These are phyloP conservation scores for Turdus rufiventris DNA, from an alignment of 2,113 vertebrate species.

Conservation along the genomic window DNA sequence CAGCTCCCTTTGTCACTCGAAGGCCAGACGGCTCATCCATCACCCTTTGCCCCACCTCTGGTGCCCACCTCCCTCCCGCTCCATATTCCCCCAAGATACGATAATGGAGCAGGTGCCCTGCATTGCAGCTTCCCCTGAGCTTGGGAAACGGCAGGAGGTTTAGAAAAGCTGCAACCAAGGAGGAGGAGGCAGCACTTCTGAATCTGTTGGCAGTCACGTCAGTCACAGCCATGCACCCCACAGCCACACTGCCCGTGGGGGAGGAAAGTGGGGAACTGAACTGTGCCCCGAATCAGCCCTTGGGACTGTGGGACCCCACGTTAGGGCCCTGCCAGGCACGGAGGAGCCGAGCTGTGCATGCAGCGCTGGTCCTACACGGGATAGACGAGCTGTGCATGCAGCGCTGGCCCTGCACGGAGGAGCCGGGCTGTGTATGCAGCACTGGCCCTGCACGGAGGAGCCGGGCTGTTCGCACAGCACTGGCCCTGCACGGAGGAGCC, in stretches of 20 bases:
- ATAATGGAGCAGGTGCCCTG: slow-evolving; percentile 91
- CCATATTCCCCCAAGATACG: slow-evolving; percentile 74
- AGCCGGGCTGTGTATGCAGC: neutral
- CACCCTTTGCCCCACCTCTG: neutral
- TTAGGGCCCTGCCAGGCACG: neutral
- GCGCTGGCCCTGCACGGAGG: neutral
- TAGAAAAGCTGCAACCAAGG: slow-evolving; percentile 60
- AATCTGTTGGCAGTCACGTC: slow-evolving; percentile 80
- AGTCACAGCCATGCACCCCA: slow-evolving; percentile 38
- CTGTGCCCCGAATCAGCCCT: slow-evolving; percentile 40
- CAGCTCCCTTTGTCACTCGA: neutral
- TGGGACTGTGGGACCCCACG: neutral
- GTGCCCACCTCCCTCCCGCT: neutral
- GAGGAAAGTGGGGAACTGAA: slow-evolving; percentile 3
- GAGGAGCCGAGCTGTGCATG: neutral
- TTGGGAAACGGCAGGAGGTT: slow-evolving; percentile 81
- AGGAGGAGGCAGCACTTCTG: slow-evolving; percentile 42
- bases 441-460: neutral
- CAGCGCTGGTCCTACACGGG: rapidly evolving
- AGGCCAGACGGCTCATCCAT: neutral
- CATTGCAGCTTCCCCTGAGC: slow-evolving; percentile 73
- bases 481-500: too few relatives aligned
- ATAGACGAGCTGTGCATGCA: neutral
- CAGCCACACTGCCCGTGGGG: slow-evolving; percentile 70
- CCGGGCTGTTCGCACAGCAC: too few relatives aligned